Evolutionary conservation across 2,888 invertebrate species (phyloP), one percentile per base, ranked within the genome.

Genomic region (Pyrocoelia pectoralis): DNA sequence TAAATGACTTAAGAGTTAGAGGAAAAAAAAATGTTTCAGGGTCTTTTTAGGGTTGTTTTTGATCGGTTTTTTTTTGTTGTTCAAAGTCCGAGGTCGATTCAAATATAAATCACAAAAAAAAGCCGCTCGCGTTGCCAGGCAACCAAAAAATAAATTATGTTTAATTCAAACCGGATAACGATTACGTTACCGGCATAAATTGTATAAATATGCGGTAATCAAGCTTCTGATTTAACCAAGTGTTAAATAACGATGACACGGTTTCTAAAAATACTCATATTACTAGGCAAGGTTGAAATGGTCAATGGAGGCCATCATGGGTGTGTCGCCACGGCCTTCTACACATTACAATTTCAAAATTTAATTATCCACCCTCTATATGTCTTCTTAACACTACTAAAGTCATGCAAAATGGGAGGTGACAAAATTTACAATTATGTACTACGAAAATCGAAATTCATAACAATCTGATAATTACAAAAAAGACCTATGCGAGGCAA

Each of bases 201-300:
- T 46, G 40, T 48, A 46, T n/a, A 33, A 33, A 33, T 33, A 33
- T 33, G 33, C 33, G n/a, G 33, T 33, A 33, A 33, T 33, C 33
- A n/a, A n/a, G 33, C 33, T 6, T 33, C 33, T 33, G 33, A 53
- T 40, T 46, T 46, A 15, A 24, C 14, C n/a, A 51, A 55, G 50
- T 61, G 70, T 73, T 73, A 69, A 73, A 68, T 72, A 70, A 69
- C 67, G 67, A 76, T 77, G 77, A 77, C 76, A 73, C 70, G 73
- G 73, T 33, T n/a, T 68, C 76, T 77, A 77, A 74, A 76, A 75
- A 76, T 77, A 54, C 50, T n/a, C 50, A 19, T 59, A 56, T 60
- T 64, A 50, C 61, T 56, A 65, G 50, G 61, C 59, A 54, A 49
- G 40, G 43, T 48, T 56, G 18, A 53, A 56, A 57, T 61, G 59